phyloP scores from a whole-genome alignment of 2,888 invertebrate genomes.

The Epiblema foenella region DNA sequence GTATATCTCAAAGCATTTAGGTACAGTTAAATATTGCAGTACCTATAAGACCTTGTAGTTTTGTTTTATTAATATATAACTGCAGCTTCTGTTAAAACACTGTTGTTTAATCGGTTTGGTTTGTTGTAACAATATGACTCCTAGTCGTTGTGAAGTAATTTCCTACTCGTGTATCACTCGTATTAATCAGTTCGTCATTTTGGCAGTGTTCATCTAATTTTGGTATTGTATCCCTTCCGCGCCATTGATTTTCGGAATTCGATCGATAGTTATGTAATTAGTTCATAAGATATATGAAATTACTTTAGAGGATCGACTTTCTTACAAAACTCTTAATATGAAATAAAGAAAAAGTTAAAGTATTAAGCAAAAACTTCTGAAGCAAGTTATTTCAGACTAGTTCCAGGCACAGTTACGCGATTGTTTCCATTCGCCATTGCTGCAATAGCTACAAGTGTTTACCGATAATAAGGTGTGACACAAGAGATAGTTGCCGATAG shows the following conservation, averaged over 20 bases:
- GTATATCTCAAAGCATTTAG: conserved; percentile 12
- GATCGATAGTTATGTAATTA: no score
- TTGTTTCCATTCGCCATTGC: conserved; percentile 2
- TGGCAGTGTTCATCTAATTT: no score
- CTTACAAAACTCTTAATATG: neutral
- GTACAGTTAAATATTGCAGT: conserved; percentile 23
- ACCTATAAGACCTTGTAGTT: conserved; percentile 12
- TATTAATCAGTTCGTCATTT: no score
- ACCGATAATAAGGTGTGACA: conserved; percentile 26
- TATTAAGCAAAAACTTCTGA: neutral
- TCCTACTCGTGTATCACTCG: neutral
- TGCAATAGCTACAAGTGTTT: conserved; percentile 21
- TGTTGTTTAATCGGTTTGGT: conserved; percentile 2
- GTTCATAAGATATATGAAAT: no score
- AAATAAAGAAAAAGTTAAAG: neutral
- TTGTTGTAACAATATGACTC: no score
- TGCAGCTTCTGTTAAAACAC: conserved; percentile 3
- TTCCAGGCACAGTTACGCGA: neutral
- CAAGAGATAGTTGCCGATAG: conserved; percentile 29
- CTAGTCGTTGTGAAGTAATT: neutral
- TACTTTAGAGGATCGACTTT: neutral
- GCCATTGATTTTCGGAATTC: no score
- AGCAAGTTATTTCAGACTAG: neutral
- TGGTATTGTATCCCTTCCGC: no score
- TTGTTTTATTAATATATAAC: conserved; percentile 17